Evolutionary conservation across 2,888 invertebrate genomes (phyloP).

Genomic region (Rotaria magnacalcarata): DNA sequence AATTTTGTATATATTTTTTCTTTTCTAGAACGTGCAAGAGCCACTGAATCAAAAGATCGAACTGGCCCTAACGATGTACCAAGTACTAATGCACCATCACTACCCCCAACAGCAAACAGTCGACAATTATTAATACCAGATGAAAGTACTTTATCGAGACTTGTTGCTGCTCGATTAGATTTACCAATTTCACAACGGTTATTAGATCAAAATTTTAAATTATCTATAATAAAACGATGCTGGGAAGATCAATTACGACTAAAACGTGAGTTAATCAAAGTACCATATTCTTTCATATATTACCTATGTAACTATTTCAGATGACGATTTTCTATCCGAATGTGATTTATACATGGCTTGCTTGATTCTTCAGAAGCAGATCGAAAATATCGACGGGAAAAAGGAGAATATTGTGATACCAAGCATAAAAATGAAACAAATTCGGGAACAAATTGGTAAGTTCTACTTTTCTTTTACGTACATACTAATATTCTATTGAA

Average conservation of each 20-base stretch:
- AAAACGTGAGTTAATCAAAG: neutral
- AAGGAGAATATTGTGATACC: conserved; percentile 16
- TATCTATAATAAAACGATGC: neutral
- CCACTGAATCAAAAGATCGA: neutral
- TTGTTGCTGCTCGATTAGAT: neutral
- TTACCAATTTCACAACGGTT: neutral
- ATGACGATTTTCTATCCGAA: neutral
- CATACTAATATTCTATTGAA: too few relatives aligned
- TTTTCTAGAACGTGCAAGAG: neutral
- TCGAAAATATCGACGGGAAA: conserved; percentile 14
- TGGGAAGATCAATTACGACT: neutral
- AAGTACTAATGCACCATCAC: neutral
- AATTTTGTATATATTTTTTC: too few relatives aligned
- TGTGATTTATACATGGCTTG: neutral
- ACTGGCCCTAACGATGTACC: neutral
- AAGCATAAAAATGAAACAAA: too few relatives aligned
- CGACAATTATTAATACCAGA: neutral
- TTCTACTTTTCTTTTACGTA: too few relatives aligned
- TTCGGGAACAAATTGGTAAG: neutral
- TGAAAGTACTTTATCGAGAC: neutral
- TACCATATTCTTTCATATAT: neutral
- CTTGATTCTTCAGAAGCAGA: conserved; percentile 1
- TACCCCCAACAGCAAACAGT: neutral
- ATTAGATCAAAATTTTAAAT: neutral
- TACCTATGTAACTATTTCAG: neutral